phyloP scores from a whole-genome alignment of 2,113 vertebrate genomes.

The Promerops cafer region DNA sequence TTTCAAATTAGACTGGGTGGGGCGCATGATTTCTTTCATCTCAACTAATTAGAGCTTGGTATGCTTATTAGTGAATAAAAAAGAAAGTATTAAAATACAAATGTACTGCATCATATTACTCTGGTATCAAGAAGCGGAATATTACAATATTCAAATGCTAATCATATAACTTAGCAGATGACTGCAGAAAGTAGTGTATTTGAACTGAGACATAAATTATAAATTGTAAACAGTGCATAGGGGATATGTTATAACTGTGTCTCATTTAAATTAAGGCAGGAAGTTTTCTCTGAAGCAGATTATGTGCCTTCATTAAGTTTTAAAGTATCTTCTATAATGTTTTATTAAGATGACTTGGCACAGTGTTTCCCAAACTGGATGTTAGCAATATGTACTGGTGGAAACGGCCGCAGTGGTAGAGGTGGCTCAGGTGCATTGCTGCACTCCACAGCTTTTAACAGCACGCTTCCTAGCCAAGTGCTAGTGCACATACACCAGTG shows the following conservation, averaged over 20 bases:
- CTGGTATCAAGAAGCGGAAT: conserved; percentile 49
- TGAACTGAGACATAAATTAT: conserved; percentile 92
- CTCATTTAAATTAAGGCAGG: conserved; percentile 87
- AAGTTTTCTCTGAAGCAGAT: conserved; percentile 75
- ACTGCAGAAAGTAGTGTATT: conserved; percentile 85
- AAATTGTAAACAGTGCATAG: conserved; percentile 88
- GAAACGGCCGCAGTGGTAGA: background rate
- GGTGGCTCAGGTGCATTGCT: background rate
- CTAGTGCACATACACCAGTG: background rate
- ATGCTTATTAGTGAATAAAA: conserved; percentile 58
- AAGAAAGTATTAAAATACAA: conserved; percentile 55
- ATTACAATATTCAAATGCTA: conserved; percentile 77
- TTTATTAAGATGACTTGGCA: conserved; percentile 80
- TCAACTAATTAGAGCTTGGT: conserved; percentile 60
- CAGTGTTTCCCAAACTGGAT: conserved; percentile 54
- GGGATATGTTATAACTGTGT: conserved; percentile 79
- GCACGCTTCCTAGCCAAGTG: background rate
- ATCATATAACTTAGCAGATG: conserved; percentile 90
- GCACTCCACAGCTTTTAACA: background rate
- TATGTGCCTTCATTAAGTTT: conserved; percentile 83
- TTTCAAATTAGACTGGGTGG: conserved; percentile 62
- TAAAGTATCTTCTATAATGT: conserved; percentile 79
- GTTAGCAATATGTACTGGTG: conserved; percentile 22
- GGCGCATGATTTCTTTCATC: conserved; percentile 49
- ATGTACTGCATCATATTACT: conserved; percentile 39